Conservation (phyloP, 2,888 invertebrate genomes). For the Cosmopolites sordidus region DNA sequence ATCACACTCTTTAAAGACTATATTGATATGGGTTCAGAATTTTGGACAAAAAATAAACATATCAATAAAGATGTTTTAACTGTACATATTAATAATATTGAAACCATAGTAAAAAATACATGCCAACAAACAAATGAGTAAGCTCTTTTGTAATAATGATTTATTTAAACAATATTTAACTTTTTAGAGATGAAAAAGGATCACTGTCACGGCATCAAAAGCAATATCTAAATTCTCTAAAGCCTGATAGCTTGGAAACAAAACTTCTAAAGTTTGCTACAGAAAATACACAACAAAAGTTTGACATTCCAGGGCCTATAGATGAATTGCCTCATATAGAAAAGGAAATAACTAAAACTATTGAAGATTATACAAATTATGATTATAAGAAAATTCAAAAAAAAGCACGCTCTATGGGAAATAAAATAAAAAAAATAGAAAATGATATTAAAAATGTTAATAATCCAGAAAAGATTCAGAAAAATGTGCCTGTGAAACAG, state of each 20-base stretch:
- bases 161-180: too few species aligned
- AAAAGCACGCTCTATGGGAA: slow-evolving; percentile 46
- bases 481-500: not conserved
- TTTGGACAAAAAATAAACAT: slow-evolving; percentile 17
- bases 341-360: slow-evolving; percentile 47
- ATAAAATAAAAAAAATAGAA: slow-evolving; percentile 26
- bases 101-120: too few species aligned
- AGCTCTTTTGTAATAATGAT: too few species aligned
- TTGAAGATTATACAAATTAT: slow-evolving; percentile 45
- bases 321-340: slow-evolving; percentile 53
- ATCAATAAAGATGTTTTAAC: slow-evolving; percentile 15
- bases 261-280: slow-evolving; percentile 40
- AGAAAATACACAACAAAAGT: not conserved
- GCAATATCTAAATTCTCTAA: slow-evolving; percentile 37
- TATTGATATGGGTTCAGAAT: not conserved
- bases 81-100: slow-evolving; percentile 3
- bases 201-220: slow-evolving; percentile 25
- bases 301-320: slow-evolving; percentile 45
- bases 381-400: slow-evolving; percentile 51
- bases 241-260: slow-evolving; percentile 42
- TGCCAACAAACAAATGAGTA: too few species aligned
- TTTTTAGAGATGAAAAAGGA: not conserved
- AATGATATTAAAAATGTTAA: not conserved
- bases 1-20: slow-evolving; percentile 46
- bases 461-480: not conserved